These are phyloP conservation scores for Sminthurinus aureus DNA, from an alignment of 2,888 invertebrate species.

Conservation along the genomic window DNA sequence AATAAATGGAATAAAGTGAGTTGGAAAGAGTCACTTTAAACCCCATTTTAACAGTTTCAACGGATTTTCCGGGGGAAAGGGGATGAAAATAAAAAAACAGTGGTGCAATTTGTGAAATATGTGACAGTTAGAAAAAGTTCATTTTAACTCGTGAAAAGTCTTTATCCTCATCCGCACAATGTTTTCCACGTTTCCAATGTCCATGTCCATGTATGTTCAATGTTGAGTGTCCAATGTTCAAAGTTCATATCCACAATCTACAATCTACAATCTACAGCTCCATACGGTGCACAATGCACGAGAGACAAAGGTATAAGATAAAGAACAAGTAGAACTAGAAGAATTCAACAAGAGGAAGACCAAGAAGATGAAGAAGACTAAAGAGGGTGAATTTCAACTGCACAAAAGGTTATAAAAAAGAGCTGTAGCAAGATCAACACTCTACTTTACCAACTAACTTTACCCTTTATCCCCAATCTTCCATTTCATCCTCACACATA, in stretches of 20 bases:
- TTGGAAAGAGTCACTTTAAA: conserved; percentile 24
- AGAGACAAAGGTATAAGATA: too few relatives aligned
- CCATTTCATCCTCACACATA: conserved; percentile 15
- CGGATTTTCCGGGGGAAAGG: conserved; percentile 15
- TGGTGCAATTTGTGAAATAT: conserved; percentile 46
- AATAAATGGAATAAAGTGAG: conserved; percentile 2
- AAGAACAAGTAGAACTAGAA: too few relatives aligned
- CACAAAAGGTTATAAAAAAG: conserved; percentile 13
- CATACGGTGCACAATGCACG: background rate
- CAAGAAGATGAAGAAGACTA: too few relatives aligned
- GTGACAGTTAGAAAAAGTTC: conserved; percentile 37
- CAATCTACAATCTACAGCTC: too few relatives aligned
- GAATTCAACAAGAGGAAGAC: background rate
- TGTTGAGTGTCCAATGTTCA: too few relatives aligned
- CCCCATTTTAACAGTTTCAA: conserved; percentile 33
- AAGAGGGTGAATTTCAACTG: conserved; percentile 23
- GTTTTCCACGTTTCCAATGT: conserved; percentile 35
- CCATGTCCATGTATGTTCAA: too few relatives aligned
- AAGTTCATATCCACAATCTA: background rate
- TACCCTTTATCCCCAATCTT: background rate
- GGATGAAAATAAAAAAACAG: conserved; percentile 29
- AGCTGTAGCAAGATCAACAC: conserved; percentile 13
- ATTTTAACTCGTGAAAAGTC: conserved; percentile 16
- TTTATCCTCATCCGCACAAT: background rate
- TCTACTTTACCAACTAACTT: background rate